These are phyloP conservation scores for Drosophila planitibia DNA, from an alignment of 2,888 invertebrate genomes.

Conservation along the genomic window DNA sequence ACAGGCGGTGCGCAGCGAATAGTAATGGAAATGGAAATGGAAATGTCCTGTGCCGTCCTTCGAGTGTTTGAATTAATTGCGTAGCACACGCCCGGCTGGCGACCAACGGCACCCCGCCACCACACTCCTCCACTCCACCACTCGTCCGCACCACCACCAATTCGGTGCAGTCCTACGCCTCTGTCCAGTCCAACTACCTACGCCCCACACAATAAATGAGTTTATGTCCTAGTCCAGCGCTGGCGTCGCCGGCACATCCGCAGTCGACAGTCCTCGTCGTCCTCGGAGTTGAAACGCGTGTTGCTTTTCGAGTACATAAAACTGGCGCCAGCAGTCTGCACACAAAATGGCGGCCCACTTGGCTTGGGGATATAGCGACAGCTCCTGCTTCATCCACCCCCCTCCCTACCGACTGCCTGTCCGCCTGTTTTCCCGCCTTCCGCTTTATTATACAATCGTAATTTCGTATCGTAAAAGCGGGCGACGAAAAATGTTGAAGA, in stretches of 20 bases:
- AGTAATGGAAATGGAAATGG: slow-evolving; percentile 37
- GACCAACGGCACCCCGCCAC: slow-evolving; percentile 42
- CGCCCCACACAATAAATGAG: slow-evolving; percentile 74
- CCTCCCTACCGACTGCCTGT: neutral
- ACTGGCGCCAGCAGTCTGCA: slow-evolving; percentile 77
- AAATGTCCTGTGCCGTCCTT: slow-evolving; percentile 71
- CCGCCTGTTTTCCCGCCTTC: slow-evolving; percentile 12
- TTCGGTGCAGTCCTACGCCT: neutral
- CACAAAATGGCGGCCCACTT: slow-evolving; percentile 79
- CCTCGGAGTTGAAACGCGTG: slow-evolving; percentile 59
- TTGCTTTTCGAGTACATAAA: slow-evolving; percentile 78
- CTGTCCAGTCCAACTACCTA: slow-evolving; percentile 40
- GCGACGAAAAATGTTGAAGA: slow-evolving; percentile 73
- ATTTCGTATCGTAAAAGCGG: slow-evolving; percentile 77
- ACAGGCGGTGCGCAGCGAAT: slow-evolving; percentile 5
- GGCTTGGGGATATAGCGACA: slow-evolving; percentile 43
- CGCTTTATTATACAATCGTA: slow-evolving; percentile 78
- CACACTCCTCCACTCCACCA: neutral
- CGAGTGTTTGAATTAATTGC: slow-evolving; percentile 79
- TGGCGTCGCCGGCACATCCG: slow-evolving; percentile 60
- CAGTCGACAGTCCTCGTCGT: slow-evolving; percentile 30
- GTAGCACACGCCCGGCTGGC: slow-evolving; percentile 76
- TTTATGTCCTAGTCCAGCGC: slow-evolving; percentile 75
- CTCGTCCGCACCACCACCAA: neutral
- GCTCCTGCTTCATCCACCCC: slow-evolving; percentile 13